Evolutionary conservation across 2,113 vertebrate species (phyloP).

Genomic region (Tiliqua scincoides): DNA sequence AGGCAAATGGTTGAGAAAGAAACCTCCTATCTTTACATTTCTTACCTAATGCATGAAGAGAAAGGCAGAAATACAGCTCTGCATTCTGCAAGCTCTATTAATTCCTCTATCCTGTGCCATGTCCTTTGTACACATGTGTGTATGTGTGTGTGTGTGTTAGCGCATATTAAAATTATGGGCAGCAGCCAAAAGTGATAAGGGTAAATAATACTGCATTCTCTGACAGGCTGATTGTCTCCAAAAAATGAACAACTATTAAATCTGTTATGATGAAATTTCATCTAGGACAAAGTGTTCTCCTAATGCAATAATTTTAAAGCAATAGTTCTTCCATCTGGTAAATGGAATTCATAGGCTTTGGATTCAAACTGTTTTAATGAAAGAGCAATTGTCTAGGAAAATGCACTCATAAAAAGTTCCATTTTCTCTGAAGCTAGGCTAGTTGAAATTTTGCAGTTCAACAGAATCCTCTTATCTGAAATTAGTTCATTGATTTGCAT

Average conservation of each 20-base stretch:
- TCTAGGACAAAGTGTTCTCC: slow-evolving; percentile 29
- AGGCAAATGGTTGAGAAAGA: not conserved
- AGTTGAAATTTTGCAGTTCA: slow-evolving; percentile 53
- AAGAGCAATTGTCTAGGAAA: slow-evolving; percentile 56
- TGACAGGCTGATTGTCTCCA: slow-evolving; percentile 25
- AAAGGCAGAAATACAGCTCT: not conserved
- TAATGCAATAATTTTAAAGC: slow-evolving; percentile 53
- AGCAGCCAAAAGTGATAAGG: slow-evolving; percentile 21
- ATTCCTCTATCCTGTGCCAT: not conserved
- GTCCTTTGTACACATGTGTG: not conserved
- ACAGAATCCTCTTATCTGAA: slow-evolving; percentile 54
- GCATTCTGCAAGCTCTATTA: slow-evolving; percentile 33
- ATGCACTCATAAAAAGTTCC: slow-evolving; percentile 53
- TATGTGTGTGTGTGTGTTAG: not conserved
- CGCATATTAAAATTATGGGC: not conserved
- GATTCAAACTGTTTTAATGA: slow-evolving; percentile 63
- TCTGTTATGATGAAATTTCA: slow-evolving; percentile 19
- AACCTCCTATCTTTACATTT: not conserved
- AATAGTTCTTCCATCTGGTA: slow-evolving; percentile 56
- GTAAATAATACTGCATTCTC: slow-evolving; percentile 46
- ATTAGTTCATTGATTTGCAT: slow-evolving; percentile 67
- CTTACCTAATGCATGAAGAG: not conserved
- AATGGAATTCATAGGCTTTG: slow-evolving; percentile 52
- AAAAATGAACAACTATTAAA: slow-evolving; percentile 40
- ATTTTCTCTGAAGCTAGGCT: slow-evolving; percentile 52